Base-by-base conservation (phyloP, 2,888 invertebrate species). In the Parnassius mnemosyne region DNA sequence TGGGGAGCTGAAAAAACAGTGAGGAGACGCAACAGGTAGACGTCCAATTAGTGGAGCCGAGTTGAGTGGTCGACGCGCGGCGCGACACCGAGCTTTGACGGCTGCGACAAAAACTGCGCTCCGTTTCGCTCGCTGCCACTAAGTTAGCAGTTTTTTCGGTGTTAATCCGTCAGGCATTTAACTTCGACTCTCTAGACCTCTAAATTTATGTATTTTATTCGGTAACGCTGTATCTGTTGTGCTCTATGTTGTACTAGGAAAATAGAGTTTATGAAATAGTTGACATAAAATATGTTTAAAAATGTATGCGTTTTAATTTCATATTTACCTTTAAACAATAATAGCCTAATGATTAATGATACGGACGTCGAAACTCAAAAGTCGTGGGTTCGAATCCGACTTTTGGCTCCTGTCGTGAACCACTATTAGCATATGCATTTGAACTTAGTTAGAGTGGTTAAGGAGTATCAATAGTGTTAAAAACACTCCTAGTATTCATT, bases 11-110 rank as follows among this genome's bases (percentile, higher is more conserved):
- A 81, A 84, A 87, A 85, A 85, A 83, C 78, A 77, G 78, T 80
- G 81, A 84, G 83, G 76, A 73, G 77, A 79, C 79, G 87, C 90
- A 91, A 91, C 90, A 90, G 90, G 90, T 91, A 88, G 86, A 84
- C 83, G 80, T 86, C 89, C 91, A 90, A 90, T 91, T 90, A 91
- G 88, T 84, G 85, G 72, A 79, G 79, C 83, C 81, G 78, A 79
- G 82, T 84, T 80, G 82, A 87, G 84, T 80, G 80, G 83, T 68
- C 78, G 83, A 77, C 79, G 83, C 80, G 83, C 78, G 79, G 79
- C 81, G 83, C 85, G 85, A 88, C 89, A 84, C 80, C 80, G 82
- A 79, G 80, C 84, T 85, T 87, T 86, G 88, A 85, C 81, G 83
- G 81, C 75, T 71, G 71, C 75, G 68, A 83, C 85, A 90, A 90